phyloP scores from a whole-genome alignment of 2,113 vertebrate genomes.

The Zingel zingel region DNA sequence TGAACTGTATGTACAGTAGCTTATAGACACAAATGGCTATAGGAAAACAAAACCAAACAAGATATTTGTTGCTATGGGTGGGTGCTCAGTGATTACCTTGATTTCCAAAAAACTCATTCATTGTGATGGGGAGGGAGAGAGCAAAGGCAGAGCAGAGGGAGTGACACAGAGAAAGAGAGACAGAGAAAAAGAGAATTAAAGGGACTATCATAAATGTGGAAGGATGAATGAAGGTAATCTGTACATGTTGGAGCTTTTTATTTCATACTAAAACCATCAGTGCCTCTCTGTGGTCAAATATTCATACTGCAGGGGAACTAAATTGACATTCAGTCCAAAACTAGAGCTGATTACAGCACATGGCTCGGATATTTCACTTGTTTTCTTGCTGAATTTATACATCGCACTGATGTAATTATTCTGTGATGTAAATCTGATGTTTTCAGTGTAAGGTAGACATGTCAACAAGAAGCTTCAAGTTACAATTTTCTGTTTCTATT shows the following conservation, averaged over 20 bases:
- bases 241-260: constrained; percentile 33
- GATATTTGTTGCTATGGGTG: background rate
- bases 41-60: background rate
- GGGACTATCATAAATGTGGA: constrained; percentile 26
- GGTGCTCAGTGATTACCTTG: background rate
- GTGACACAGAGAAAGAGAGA: background rate
- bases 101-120: background rate
- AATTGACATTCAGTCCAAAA: constrained; percentile 31
- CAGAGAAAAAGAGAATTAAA: constrained; percentile 1
- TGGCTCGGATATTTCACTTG: background rate
- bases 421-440: constrained; percentile 14
- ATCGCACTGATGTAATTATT: background rate
- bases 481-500: constrained; percentile 7
- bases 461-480: constrained; percentile 11
- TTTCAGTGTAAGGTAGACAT: constrained; percentile 5
- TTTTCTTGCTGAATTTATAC: background rate
- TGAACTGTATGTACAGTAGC: background rate
- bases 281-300: constrained; percentile 66
- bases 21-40: background rate
- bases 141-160: background rate
- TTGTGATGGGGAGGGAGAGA: background rate
- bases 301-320: constrained; percentile 33
- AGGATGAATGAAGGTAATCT: constrained; percentile 60
- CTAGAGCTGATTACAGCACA: constrained; percentile 9
- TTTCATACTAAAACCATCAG: constrained; percentile 57